phyloP scores from a whole-genome alignment of 2,888 invertebrate species.

The Phorcus lineatus region DNA sequence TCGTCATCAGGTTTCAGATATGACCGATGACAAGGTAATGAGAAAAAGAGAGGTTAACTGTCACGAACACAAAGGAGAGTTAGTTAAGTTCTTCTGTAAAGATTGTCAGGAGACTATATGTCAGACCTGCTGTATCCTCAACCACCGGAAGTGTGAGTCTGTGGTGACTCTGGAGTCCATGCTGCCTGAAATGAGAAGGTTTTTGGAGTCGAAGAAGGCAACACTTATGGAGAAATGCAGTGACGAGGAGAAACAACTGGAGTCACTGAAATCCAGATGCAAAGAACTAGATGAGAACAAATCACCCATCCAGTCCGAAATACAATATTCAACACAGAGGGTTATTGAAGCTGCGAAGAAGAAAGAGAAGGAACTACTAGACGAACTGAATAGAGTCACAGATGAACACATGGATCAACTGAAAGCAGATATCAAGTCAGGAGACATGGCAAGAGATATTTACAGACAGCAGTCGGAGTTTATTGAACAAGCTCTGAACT shows the following conservation, averaged over 20 bases:
- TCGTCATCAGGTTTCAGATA: not conserved
- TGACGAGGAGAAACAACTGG: not conserved
- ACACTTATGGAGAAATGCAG: not conserved
- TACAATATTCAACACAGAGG: not conserved
- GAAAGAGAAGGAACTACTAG: not conserved
- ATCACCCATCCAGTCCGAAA: not conserved
- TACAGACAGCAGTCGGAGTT: not conserved
- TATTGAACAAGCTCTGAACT: not conserved
- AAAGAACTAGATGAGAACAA: not conserved
- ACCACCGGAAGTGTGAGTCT: not conserved
- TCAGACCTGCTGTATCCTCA: not conserved
- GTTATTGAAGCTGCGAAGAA: not conserved
- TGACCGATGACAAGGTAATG: not conserved
- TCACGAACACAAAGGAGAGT: not conserved
- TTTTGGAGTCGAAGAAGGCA: not conserved
- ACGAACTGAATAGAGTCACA: not conserved
- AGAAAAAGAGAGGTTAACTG: not conserved
- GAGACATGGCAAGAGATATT: not conserved
- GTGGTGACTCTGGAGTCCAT: not conserved
- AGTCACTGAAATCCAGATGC: not conserved
- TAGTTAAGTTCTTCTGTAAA: not conserved
- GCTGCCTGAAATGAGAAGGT: not conserved
- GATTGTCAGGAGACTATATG: not conserved
- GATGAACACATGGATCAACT: not conserved
- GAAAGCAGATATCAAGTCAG: not conserved